A percentile compares a stretch with the other conserved stretches of the same genome.
These are phyloP conservation scores for Cephalotes varians DNA, from an alignment of 2,888 invertebrate genomes.

Conservation along the genomic window DNA sequence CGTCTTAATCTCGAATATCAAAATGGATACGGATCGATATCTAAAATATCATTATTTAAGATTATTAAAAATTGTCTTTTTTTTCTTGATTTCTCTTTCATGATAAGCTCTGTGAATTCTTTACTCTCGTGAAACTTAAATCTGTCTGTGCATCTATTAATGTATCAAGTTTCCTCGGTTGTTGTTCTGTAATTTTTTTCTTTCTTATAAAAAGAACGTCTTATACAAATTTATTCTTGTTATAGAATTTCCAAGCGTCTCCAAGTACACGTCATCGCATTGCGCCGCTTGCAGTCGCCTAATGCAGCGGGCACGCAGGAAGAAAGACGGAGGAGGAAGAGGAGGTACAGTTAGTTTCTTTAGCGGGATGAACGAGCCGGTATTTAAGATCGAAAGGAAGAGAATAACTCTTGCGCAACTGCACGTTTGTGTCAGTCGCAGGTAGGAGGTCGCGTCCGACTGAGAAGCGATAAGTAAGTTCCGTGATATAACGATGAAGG, in stretches of 20 bases:
- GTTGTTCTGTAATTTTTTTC: neutral
- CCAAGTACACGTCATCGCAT: neutral
- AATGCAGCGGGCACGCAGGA: constrained; percentile 13
- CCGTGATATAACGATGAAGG: constrained; percentile 62
- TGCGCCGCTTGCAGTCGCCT: neutral
- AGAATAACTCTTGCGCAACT: constrained; percentile 52
- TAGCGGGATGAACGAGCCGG: constrained; percentile 36
- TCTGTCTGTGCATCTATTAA: neutral
- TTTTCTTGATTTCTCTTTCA: neutral
- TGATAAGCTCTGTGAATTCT: neutral
- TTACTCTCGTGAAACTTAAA: neutral
- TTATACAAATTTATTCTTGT: neutral
- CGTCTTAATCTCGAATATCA: neutral
- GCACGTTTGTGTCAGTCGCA: constrained; percentile 61
- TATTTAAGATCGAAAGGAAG: constrained; percentile 55
- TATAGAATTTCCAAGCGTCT: neutral
- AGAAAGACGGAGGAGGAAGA: constrained; percentile 36
- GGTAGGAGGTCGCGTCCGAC: constrained; percentile 74
- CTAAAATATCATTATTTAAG: neutral
- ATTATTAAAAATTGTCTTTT: neutral
- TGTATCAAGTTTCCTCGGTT: neutral
- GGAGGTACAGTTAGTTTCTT: constrained; percentile 44
- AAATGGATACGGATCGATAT: too few relatives aligned
- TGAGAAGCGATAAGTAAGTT: constrained; percentile 73
- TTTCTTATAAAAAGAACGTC: neutral